Percentiles rank a stretch among this genome's conserved stretches.
phyloP scores from a whole-genome alignment of 2,113 vertebrate genomes.

The Ptilorrhoa leucosticta region DNA sequence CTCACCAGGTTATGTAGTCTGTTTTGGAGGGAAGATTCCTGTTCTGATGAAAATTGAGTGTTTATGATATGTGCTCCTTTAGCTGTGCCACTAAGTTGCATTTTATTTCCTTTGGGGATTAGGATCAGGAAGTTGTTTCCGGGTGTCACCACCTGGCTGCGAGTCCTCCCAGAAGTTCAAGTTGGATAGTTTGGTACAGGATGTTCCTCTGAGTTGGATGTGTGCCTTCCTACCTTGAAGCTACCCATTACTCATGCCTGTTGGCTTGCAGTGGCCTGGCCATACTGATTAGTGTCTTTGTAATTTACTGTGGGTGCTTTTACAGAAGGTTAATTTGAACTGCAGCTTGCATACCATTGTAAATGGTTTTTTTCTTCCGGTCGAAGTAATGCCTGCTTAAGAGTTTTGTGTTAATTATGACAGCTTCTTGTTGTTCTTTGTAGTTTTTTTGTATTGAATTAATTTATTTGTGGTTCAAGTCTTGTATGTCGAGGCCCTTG shows the following conservation, averaged over 20 bases:
- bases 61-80: not conserved
- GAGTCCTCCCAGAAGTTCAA: not conserved
- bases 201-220: conserved; percentile 43
- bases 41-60: not conserved
- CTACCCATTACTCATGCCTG: conserved; percentile 35
- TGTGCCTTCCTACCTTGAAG: conserved; percentile 45
- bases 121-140: conserved; percentile 9
- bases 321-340: not conserved
- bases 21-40: not conserved
- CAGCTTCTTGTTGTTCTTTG: not conserved
- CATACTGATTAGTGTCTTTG: not conserved
- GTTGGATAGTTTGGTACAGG: conserved; percentile 36
- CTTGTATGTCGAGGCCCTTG: not conserved
- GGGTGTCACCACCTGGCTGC: not conserved
- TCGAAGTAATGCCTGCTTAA: not conserved
- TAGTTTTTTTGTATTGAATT: not conserved
- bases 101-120: conserved; percentile 23
- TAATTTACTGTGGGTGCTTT: not conserved
- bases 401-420: not conserved
- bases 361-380: not conserved
- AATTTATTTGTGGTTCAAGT: not conserved
- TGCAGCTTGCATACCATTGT: not conserved
- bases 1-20: not conserved
- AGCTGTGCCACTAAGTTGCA: not conserved
- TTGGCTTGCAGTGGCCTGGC: conserved; percentile 37